Percentiles rank a stretch among this genome's conserved stretches.
Evolutionary conservation across 1,140 invertebrate genomes (phyloP).

Genomic region (Anthonomus grandis): DNA sequence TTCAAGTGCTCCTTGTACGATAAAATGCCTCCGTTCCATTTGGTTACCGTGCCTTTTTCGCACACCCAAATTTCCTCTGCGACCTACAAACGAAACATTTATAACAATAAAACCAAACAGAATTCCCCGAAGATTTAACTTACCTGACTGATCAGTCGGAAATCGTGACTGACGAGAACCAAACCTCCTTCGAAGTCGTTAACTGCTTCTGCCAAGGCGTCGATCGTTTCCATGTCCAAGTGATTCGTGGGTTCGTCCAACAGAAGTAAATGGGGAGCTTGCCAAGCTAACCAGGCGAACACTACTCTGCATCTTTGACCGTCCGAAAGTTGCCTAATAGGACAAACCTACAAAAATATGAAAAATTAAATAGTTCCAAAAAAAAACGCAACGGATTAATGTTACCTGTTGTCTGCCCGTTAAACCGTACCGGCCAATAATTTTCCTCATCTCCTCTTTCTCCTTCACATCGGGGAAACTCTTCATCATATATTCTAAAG

Average conservation of each 20-base stretch:
- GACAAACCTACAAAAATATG: conserved; percentile 73
- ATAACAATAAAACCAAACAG: conserved; percentile 2
- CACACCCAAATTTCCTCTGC: conserved; percentile 99
- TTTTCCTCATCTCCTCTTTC: conserved; percentile 98
- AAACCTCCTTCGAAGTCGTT: conserved; percentile 98
- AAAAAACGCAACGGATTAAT: not conserved
- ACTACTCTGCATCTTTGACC: conserved; percentile 98
- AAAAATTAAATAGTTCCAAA: not conserved
- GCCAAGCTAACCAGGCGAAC: conserved; percentile 96
- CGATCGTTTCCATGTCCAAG: conserved; percentile 99
- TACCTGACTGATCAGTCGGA: conserved; percentile 97
- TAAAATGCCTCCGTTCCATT: conserved; percentile 95
- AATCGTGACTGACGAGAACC: conserved; percentile 97
- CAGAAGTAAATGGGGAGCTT: conserved; percentile 89
- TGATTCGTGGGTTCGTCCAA: conserved; percentile 99
- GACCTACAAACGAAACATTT: conserved; percentile 63
- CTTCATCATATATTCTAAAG: conserved; percentile 98
- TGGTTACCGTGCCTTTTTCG: conserved; percentile 92
- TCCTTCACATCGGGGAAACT: conserved; percentile 97
- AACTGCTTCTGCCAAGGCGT: conserved; percentile 95
- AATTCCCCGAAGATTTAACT: conserved; percentile 26
- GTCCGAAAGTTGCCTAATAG: conserved; percentile 96
- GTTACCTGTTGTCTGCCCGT: conserved; percentile 89
- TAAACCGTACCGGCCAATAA: conserved; percentile 95
- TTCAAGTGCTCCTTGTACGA: conserved; percentile 95